Evolutionary conservation across 2,797 vertebrate species (phyloP), one percentile per base, ranked within the genome.

Genomic region (Tadarida brasiliensis): DNA sequence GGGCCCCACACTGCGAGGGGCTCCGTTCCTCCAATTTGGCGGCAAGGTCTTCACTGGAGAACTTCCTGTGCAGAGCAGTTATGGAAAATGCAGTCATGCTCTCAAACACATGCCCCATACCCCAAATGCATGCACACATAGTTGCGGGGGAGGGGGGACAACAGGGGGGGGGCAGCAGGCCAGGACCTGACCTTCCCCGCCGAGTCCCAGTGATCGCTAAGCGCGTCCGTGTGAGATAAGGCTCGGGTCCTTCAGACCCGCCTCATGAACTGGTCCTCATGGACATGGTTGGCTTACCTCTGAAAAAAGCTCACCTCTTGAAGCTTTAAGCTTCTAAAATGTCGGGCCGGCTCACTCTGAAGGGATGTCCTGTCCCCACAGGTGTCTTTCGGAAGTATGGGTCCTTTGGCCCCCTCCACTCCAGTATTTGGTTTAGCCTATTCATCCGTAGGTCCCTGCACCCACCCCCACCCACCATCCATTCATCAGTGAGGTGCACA

Each of bases 81-180:
- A 24, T 9, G 51, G 24, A 26, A 65, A 28, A 28, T 0, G 30
- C 10, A 6, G 33, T 9, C 59, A 28, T 0, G 22, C 22, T 33
- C 49, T 16, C 70, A 56, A 5, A 68, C 4, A 33, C 2, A 0
- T 1, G 4, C 16, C 5, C 3, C 20, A 17, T 1, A 2, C 11
- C 26, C 33, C 22, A 22, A n/a, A n/a, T n/a, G n/a, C 30, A 44
- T 7, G 39, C 39, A 44, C 39, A 7, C 49, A 51, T 9, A 11
- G 49, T 7, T 49, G 65, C 19, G 65, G 16, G 33, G n/a, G n/a
- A n/a, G n/a, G n/a, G n/a, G n/a, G n/a, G n/a, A n/a, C n/a, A n/a
- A n/a, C n/a, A n/a, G n/a, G n/a, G n/a, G n/a, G n/a, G n/a, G 35
- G 35, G 49, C n/a, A 3, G 16, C 15, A 0, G 63, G 71, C 28